A percentile compares a stretch with the other conserved stretches of the same genome.
Evolutionary conservation across 2,797 vertebrate species (phyloP).

Genomic region (Mus caroli): DNA sequence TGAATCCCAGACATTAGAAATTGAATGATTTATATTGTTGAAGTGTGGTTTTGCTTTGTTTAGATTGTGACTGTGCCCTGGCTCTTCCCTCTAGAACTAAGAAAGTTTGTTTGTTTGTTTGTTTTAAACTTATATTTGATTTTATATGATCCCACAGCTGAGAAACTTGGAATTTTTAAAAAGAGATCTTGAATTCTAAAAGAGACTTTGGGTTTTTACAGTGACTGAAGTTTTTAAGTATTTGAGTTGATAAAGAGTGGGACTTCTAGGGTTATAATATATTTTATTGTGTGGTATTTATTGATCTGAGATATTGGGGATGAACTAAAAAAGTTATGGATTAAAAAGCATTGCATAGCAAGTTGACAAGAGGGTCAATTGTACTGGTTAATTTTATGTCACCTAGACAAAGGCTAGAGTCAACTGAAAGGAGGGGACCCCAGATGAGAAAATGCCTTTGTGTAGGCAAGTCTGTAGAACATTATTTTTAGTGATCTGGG

Average conservation of each 20-base stretch:
- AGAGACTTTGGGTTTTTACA: background rate
- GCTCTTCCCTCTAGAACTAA: background rate
- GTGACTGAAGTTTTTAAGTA: background rate
- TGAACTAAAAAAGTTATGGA: background rate
- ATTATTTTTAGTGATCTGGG: background rate
- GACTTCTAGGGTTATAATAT: background rate
- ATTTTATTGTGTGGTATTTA: background rate
- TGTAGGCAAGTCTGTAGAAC: background rate
- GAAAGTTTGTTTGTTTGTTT: background rate
- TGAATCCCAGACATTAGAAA: background rate
- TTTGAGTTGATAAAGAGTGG: background rate
- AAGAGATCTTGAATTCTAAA: background rate
- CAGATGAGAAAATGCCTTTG: background rate
- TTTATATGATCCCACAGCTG: background rate
- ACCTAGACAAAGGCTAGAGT: background rate
- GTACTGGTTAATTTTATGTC: background rate
- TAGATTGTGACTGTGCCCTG: background rate
- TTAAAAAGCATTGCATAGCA: background rate
- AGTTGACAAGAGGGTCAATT: background rate
- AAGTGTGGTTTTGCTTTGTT: background rate
- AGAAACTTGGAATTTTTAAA: background rate
- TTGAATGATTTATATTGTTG: background rate
- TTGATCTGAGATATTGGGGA: background rate
- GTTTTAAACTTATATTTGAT: background rate
- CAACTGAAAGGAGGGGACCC: background rate